phyloP scores from a whole-genome alignment of 2,113 vertebrate genomes.

The Pagrus major region DNA sequence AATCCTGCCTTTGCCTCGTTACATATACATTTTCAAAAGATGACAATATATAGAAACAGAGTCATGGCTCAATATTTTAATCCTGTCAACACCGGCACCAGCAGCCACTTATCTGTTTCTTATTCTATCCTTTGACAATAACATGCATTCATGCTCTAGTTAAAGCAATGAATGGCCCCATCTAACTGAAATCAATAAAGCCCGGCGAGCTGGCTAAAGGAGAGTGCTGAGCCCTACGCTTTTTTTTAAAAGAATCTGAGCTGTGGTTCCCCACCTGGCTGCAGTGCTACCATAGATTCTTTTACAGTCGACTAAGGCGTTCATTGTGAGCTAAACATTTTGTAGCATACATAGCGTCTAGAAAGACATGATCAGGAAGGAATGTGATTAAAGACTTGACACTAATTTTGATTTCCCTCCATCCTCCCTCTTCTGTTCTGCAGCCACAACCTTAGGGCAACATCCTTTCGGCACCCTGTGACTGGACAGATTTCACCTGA shows the following conservation, averaged over 20 bases:
- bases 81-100: constrained; percentile 12
- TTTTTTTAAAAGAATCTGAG: constrained; percentile 65
- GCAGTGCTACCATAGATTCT: constrained; percentile 52
- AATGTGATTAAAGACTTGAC: constrained; percentile 43
- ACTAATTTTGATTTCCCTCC: constrained; percentile 46
- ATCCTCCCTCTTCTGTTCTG: constrained; percentile 53
- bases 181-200: constrained; percentile 79
- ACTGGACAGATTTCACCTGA: constrained; percentile 96
- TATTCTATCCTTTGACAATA: constrained; percentile 62
- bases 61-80: neutral
- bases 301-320: constrained; percentile 41
- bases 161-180: constrained; percentile 75
- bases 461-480: constrained; percentile 95
- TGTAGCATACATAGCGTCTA: too few species aligned
- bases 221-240: constrained; percentile 68
- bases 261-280: constrained; percentile 35
- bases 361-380: constrained; percentile 3
- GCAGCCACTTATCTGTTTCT: constrained; percentile 40
- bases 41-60: constrained; percentile 1
- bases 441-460: constrained; percentile 95
- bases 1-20: neutral
- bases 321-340: constrained; percentile 46
- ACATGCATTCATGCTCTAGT: constrained; percentile 74
- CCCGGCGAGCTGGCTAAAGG: constrained; percentile 43
- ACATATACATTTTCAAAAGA: neutral